Conservation (phyloP, 2,888 invertebrate genomes). For the Crepidodera aurea region DNA sequence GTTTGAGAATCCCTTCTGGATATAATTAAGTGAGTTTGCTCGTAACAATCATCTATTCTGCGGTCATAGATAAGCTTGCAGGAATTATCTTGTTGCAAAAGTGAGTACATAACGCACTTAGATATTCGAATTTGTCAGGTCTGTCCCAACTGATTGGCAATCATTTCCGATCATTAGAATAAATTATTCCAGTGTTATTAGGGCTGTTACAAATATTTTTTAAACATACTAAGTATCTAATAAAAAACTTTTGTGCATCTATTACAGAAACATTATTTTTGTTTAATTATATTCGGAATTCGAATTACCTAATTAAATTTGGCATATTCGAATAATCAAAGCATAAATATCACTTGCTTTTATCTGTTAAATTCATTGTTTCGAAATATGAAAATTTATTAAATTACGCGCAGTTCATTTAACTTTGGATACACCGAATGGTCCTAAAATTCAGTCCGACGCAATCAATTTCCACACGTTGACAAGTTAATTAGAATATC, state of each 20-base stretch:
- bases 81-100: background rate
- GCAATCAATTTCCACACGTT: background rate
- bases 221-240: too few relatives aligned
- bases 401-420: background rate
- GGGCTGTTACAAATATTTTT: too few relatives aligned
- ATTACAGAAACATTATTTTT: too few relatives aligned
- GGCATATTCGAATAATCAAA: background rate
- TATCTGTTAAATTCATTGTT: background rate
- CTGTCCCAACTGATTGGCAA: too few relatives aligned
- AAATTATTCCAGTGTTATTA: too few relatives aligned
- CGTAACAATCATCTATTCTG: background rate
- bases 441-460: background rate
- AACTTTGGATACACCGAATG: background rate
- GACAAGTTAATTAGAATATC: background rate
- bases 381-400: background rate
- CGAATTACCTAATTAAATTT: background rate
- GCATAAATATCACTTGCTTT: conserved; percentile 1
- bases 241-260: too few relatives aligned
- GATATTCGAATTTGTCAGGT: too few relatives aligned
- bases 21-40: background rate
- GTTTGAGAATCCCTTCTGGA: too few relatives aligned
- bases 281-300: too few relatives aligned
- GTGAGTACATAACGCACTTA: background rate
- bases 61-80: background rate
- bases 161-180: too few relatives aligned